Conservation (phyloP, 2,888 invertebrate genomes). For the Sesamia inferens region DNA sequence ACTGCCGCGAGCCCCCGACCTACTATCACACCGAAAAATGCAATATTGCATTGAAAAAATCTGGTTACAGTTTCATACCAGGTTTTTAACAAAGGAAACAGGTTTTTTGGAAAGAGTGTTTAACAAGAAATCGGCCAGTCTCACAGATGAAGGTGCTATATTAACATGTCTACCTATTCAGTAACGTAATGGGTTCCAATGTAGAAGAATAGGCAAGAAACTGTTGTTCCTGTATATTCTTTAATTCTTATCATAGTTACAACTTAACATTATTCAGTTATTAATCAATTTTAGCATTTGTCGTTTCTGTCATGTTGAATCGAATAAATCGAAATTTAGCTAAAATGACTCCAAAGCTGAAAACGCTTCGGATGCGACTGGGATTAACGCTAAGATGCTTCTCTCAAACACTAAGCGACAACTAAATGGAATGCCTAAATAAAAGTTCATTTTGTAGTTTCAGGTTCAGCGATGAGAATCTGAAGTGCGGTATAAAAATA, state of each 20-base stretch:
- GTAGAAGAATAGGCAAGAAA: not conserved
- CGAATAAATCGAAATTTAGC: too few species aligned
- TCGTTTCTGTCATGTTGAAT: not conserved
- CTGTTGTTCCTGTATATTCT: not conserved
- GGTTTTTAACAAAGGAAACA: too few species aligned
- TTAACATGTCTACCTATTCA: too few species aligned
- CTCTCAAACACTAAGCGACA: not conserved
- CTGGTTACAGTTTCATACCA: too few species aligned
- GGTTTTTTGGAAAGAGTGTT: not conserved
- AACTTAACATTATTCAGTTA: not conserved
- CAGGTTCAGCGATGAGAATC: not conserved
- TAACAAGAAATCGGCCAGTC: not conserved
- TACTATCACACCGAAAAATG: constrained; percentile 71
- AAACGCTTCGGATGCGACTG: too few species aligned
- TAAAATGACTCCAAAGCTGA: too few species aligned
- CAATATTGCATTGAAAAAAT: not conserved
- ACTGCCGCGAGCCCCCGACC: constrained; percentile 32
- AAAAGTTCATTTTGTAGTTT: not conserved
- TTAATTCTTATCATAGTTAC: not conserved
- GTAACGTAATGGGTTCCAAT: not conserved
- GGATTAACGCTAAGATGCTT: too few species aligned
- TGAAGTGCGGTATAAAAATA: not conserved
- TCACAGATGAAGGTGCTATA: not conserved
- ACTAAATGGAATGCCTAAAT: not conserved
- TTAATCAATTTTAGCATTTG: not conserved